phyloP scores from a whole-genome alignment of 92 coral and sea anemone species.

The Epizoanthus rinbou region DNA sequence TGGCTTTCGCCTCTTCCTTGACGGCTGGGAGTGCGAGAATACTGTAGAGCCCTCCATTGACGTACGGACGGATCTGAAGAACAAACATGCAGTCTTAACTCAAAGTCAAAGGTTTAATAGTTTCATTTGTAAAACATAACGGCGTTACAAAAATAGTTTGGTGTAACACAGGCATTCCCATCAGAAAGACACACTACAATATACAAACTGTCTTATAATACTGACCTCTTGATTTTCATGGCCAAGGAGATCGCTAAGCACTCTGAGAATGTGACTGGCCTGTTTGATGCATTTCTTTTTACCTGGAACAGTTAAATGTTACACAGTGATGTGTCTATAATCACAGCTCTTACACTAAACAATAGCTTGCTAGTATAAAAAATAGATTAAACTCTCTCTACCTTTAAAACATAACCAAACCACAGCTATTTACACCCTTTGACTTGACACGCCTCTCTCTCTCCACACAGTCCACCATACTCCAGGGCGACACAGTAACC shows the following conservation, averaged over 20 bases:
- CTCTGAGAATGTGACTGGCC: conserved; percentile 82
- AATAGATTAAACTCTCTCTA: too few relatives aligned
- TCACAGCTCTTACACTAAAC: too few relatives aligned
- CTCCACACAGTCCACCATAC: too few relatives aligned
- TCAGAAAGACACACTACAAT: background rate
- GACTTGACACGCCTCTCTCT: too few relatives aligned
- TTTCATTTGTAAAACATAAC: too few relatives aligned
- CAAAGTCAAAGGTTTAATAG: too few relatives aligned
- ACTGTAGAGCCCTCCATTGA: conserved; percentile 95
- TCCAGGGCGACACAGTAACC: too few relatives aligned
- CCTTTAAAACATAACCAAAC: background rate
- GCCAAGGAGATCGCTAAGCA: conserved; percentile 92
- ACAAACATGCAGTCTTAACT: background rate
- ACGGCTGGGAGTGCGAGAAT: conserved; percentile 90
- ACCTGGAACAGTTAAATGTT: conserved; percentile 50
- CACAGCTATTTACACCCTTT: background rate
- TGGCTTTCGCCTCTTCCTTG: conserved; percentile 92
- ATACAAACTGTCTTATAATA: background rate
- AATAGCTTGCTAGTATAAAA: too few relatives aligned
- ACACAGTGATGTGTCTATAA: too few relatives aligned
- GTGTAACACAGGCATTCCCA: background rate
- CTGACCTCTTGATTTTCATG: conserved; percentile 97
- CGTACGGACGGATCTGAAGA: conserved; percentile 89
- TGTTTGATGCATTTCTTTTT: conserved; percentile 77
- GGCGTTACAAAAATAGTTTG: too few relatives aligned